Evolutionary conservation across 2,113 vertebrate genomes (phyloP).

Genomic region (Colius striatus): DNA sequence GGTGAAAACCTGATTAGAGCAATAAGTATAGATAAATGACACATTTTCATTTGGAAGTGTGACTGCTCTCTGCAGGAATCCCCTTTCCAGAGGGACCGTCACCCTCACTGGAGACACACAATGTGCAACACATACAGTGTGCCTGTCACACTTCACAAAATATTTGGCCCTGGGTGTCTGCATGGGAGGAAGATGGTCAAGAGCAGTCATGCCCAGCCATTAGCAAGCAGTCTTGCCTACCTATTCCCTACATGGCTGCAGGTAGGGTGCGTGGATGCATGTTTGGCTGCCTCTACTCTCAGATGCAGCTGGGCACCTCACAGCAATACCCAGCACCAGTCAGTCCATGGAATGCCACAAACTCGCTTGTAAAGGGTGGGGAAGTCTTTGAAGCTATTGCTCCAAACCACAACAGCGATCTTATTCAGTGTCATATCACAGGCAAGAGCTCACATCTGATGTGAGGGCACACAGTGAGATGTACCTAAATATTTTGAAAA

Average conservation of each 20-base stretch:
- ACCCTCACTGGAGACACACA: background rate
- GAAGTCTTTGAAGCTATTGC: background rate
- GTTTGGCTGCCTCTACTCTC: background rate
- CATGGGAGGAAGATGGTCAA: background rate
- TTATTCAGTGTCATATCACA: background rate
- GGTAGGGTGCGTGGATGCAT: background rate
- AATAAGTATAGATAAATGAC: background rate
- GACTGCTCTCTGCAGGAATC: background rate
- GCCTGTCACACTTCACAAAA: background rate
- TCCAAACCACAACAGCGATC: background rate
- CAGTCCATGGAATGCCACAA: background rate
- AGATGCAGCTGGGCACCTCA: background rate
- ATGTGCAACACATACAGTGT: background rate
- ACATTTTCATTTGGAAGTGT: background rate
- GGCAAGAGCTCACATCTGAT: background rate
- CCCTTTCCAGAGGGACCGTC: background rate
- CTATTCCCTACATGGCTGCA: rapidly evolving
- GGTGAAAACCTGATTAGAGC: background rate
- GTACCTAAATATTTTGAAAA: background rate
- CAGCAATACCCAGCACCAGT: rapidly evolving
- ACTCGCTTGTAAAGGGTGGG: rapidly evolving
- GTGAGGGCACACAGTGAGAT: background rate
- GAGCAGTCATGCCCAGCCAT: background rate
- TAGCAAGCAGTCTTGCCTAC: background rate
- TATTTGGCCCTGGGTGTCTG: background rate